Percentiles rank a stretch among this genome's conserved stretches.
phyloP scores from a whole-genome alignment of 2,797 vertebrate species.

The Atherinosoma microstoma region DNA sequence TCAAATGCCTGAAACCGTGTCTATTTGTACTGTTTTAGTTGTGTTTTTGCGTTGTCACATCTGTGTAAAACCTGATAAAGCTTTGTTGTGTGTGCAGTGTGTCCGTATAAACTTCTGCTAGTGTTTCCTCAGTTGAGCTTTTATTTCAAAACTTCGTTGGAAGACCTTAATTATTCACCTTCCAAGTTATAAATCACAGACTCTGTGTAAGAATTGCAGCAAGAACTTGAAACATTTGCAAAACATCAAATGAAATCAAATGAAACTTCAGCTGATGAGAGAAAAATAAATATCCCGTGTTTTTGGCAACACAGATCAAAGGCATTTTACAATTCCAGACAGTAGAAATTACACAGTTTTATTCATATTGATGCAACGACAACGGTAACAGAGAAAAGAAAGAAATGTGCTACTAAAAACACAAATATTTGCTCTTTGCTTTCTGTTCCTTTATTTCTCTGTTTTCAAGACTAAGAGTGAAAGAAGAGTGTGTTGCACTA shows the following conservation, averaged over 20 bases:
- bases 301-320: constrained; percentile 23
- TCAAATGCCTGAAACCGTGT: neutral
- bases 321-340: constrained; percentile 14
- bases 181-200: constrained; percentile 54
- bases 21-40: neutral
- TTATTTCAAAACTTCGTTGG: constrained; percentile 56
- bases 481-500: constrained; percentile 55
- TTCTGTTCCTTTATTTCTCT: constrained; percentile 14
- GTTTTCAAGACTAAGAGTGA: constrained; percentile 21
- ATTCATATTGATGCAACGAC: neutral
- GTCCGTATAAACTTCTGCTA: constrained; percentile 22
- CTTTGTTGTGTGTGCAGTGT: neutral
- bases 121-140: constrained; percentile 37
- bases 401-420: constrained; percentile 6
- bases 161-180: constrained; percentile 25
- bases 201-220: constrained; percentile 49
- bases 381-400: constrained; percentile 3
- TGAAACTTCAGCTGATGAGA: constrained; percentile 33
- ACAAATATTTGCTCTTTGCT: constrained; percentile 11
- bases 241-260: constrained; percentile 33
- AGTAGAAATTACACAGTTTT: constrained; percentile 9
- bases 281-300: constrained; percentile 41
- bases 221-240: constrained; percentile 58
- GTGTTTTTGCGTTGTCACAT: constrained; percentile 1
- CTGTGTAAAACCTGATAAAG: neutral